A percentile compares a stretch with the other conserved stretches of the same genome.
Evolutionary conservation across 1,140 invertebrate genomes (phyloP).

Genomic region (Macrosteles quadrilineatus): DNA sequence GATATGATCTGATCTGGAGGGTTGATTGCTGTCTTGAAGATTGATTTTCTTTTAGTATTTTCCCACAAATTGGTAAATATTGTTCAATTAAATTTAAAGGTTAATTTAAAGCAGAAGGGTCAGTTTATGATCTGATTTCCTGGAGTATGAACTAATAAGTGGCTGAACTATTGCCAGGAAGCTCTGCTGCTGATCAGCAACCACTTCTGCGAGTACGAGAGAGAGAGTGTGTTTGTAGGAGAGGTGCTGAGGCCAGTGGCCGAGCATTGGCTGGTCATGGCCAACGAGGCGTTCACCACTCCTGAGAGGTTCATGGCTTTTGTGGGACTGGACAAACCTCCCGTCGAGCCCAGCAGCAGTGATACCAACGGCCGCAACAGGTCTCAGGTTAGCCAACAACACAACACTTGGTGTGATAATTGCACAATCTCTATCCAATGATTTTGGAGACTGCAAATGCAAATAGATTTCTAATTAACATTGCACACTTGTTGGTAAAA

Average conservation of each 20-base stretch:
- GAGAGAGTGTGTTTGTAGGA: slow-evolving; percentile 79
- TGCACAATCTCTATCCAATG: too few species aligned
- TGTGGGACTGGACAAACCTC: slow-evolving; percentile 71
- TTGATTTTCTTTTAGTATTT: too few species aligned
- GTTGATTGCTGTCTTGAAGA: too few species aligned
- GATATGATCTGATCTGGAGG: too few species aligned
- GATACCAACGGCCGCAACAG: slow-evolving; percentile 60
- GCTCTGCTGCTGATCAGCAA: slow-evolving; percentile 81
- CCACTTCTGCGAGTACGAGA: slow-evolving; percentile 85
- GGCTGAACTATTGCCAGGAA: slow-evolving; percentile 62
- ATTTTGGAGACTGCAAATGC: too few species aligned
- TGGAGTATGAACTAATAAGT: too few species aligned
- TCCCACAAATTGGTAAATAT: too few species aligned
- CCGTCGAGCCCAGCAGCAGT: slow-evolving; percentile 61
- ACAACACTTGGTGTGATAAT: not conserved
- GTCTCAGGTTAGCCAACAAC: slow-evolving; percentile 41
- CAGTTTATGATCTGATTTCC: too few species aligned
- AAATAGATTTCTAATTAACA: too few species aligned
- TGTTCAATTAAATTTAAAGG: too few species aligned
- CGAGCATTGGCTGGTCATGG: slow-evolving; percentile 62
- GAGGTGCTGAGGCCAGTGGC: slow-evolving; percentile 69
- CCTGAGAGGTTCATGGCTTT: slow-evolving; percentile 72
- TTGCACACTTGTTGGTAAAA: too few species aligned
- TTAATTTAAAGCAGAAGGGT: too few species aligned
- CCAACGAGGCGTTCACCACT: slow-evolving; percentile 57